phyloP scores from a whole-genome alignment of 2,113 vertebrate genomes.

The Fregata magnificens region DNA sequence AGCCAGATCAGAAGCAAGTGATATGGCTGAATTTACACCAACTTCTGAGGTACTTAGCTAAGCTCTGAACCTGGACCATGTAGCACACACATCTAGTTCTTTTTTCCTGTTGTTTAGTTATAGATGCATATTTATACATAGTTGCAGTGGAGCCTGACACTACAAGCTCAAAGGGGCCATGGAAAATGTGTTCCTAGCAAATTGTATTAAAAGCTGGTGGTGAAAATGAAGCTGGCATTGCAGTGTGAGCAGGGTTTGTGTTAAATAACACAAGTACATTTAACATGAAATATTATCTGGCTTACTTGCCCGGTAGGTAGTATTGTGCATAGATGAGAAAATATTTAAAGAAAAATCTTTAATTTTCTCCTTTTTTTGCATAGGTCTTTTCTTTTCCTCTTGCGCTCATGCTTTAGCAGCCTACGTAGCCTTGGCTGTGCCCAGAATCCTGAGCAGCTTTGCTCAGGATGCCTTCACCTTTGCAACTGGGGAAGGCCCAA shows the following conservation, averaged over 20 bases:
- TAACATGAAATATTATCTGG: background rate
- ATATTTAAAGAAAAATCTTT: background rate
- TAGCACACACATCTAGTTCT: background rate
- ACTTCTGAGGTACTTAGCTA: background rate
- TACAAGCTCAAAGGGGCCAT: background rate
- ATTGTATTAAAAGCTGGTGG: background rate
- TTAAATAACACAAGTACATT: background rate
- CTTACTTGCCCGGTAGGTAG: background rate
- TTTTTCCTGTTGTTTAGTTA: background rate
- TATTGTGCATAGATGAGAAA: background rate
- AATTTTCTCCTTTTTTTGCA: background rate
- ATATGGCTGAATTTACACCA: background rate
- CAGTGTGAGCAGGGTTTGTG: background rate
- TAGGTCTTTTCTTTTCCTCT: background rate
- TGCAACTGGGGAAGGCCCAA: background rate
- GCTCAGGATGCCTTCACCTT: background rate
- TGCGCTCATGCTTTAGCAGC: background rate
- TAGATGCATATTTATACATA: background rate
- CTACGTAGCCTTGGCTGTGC: background rate
- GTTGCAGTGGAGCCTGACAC: background rate
- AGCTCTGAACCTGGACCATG: background rate
- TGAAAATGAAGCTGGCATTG: background rate
- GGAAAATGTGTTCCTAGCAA: background rate
- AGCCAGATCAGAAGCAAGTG: background rate
- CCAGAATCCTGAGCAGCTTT: conserved; percentile 9